These are phyloP conservation scores for Anarsia innoxiella DNA, from an alignment of 2,888 invertebrate genomes.

Conservation along the genomic window DNA sequence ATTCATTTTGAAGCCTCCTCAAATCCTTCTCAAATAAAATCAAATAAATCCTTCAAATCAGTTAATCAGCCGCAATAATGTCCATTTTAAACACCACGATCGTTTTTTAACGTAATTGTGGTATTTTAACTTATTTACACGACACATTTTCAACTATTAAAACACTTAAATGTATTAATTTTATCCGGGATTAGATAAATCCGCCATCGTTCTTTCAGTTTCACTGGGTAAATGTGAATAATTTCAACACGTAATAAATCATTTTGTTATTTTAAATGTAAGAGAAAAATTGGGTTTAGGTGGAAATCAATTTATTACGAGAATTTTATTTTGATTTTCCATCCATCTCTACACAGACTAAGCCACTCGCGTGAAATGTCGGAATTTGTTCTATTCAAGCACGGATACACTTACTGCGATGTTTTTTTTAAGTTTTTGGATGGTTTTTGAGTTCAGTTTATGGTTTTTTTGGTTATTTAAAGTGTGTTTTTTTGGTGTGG, in stretches of 20 bases:
- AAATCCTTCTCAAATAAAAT: neutral
- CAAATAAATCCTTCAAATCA: neutral
- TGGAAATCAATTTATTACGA: neutral
- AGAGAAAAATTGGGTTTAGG: no score
- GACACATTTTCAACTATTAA: constrained; percentile 6
- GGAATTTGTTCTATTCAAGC: neutral
- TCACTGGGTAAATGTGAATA: neutral
- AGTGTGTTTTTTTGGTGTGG: constrained; percentile 57
- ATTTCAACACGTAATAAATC: neutral
- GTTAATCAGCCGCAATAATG: neutral
- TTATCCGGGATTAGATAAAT: constrained; percentile 6
- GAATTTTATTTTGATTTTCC: constrained; percentile 2
- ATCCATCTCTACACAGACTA: neutral
- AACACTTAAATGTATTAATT: neutral
- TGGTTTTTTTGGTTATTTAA: constrained; percentile 37
- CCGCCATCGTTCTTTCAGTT: constrained; percentile 5
- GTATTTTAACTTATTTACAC: constrained; percentile 2
- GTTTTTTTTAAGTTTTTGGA: constrained; percentile 19
- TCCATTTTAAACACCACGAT: neutral
- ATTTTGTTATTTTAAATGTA: neutral
- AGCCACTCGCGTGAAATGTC: constrained; percentile 6
- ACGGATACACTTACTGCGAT: constrained; percentile 1
- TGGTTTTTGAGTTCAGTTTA: constrained; percentile 23
- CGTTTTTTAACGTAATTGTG: neutral
- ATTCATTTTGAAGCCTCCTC: constrained; percentile 48